Base-by-base conservation (phyloP, 2,888 invertebrate species). In the Sericinus montela region DNA sequence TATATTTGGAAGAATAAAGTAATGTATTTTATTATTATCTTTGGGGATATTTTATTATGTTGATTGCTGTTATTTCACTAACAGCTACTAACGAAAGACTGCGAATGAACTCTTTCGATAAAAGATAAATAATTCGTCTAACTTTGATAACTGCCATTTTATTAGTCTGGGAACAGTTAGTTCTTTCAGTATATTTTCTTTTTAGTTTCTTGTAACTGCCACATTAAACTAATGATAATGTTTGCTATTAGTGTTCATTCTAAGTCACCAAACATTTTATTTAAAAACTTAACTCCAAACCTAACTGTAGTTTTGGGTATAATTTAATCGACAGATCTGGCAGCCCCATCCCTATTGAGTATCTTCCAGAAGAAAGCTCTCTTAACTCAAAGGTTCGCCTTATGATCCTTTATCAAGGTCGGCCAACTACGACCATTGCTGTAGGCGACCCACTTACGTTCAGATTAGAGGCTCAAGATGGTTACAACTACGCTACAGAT, bases 381-480 rank as follows among this genome's bases (percentile, higher is more conserved):
- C 81, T 97, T 30, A 97, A 97, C 73, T 96, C 96, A 0, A 94
- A 96, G 71, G 96, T 97, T 1, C 92, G 96, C 13, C 79, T 97
- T 55, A 89, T 94, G 85, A 97, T 97, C 60, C 77, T 97, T 39
- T 97, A 97, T 73, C 96, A 97, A 84, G 96, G 96, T 36, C 86
- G 97, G 59, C 97, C 97, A 0, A 97, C 97, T 0, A 97, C 97
- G 0, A 97, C 97, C 1, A 97, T 97, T 38, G 97, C 97, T 6
- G 97, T 97, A 1, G 97, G 97, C 0, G 97, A 97, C 80, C 97
- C 97, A 0, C 74, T 97, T 7, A 97, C 97, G 7, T 97, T 97
- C 89, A 91, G 95, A 54, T 78, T 97, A 41, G 97, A 97, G 82
- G 93, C 97, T 0, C 95, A 96, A 77, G 96, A 96, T 64, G 96